Base-by-base conservation (phyloP, 2,113 vertebrate genomes). In the Lasiurus cinereus region DNA sequence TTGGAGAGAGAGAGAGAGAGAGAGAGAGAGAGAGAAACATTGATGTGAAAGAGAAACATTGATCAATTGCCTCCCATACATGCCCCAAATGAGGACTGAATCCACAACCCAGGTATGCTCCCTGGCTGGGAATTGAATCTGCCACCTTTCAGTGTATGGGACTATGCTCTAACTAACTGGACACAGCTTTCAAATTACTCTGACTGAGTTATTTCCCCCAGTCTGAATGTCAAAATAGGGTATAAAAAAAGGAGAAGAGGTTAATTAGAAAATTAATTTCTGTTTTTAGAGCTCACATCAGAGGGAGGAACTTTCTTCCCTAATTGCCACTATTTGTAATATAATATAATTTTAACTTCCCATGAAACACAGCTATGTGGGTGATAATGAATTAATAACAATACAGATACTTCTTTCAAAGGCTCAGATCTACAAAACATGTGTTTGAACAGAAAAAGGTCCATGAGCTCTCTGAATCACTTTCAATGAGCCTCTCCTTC, bases 331-430 rank as follows among this genome's bases (percentile, higher is more conserved):
- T 21, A 24, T 84, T 78, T 88, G 5, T 46, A 36, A 89, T 33
- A 4, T 16, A 66, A 80, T 19, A 89, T 31, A 70, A 66, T 95
- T 95, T 86, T 48, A 87, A 87, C 66, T 33, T 96, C 29, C 52
- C 77, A 4, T 59, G 19, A 85, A 31, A 59, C 11, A 48, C 14
- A 72, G 5, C 59, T 80, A 27, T 50, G 8, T 87, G 19, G 10
- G 48, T 9, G 76, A 15, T 27, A 48, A 43, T 88, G 33, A 88
- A 78, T 83, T 48, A 80, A 80, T 48, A 24, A 33, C 31, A 83
- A 91, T 77, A 70, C 19, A 84, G 70, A 83, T 73, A 16, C 19
- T 54, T 86, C 83, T 94, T 84, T 48, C 62, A 83, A 88, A 90
- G 36, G 12, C 13, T 86, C 46, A 76, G 52, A 33, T 73, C 36